These are phyloP conservation scores for Eunapius fragilis DNA, from an alignment of 37 sponge, comb jelly and placozoan species.

Conservation along the genomic window DNA sequence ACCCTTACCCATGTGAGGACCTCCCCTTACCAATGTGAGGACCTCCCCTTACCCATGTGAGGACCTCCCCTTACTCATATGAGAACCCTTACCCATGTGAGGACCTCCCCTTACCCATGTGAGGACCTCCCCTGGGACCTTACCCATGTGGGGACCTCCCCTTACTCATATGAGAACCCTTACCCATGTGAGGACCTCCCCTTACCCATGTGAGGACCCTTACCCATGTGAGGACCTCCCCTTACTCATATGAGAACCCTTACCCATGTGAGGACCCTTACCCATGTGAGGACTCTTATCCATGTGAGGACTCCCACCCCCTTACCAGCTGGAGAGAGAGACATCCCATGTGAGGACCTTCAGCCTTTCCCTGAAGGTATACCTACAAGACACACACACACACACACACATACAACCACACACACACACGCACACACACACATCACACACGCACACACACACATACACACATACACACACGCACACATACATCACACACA, in stretches of 20 bases:
- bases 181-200: too few species aligned
- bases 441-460: too few species aligned
- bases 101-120: background rate
- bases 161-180: too few species aligned
- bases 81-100: too few species aligned
- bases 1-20: too few species aligned
- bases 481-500: background rate
- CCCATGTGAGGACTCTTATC: too few species aligned
- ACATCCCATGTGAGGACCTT: conserved; percentile 76
- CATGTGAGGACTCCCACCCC: background rate
- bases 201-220: background rate
- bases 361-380: conserved; percentile 38
- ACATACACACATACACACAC: background rate
- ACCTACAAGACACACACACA: conserved; percentile 27
- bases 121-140: too few species aligned
- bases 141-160: background rate
- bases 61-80: too few species aligned
- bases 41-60: too few species aligned
- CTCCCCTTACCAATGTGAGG: too few species aligned
- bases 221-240: background rate
- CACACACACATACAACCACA: background rate
- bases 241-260: too few species aligned
- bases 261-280: too few species aligned
- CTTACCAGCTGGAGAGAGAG: conserved; percentile 65
- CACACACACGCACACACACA: background rate